A percentile compares a stretch with the other conserved stretches of the same genome.
Conservation (phyloP, 2,113 vertebrate genomes). For the Syrrhaptes paradoxus region DNA sequence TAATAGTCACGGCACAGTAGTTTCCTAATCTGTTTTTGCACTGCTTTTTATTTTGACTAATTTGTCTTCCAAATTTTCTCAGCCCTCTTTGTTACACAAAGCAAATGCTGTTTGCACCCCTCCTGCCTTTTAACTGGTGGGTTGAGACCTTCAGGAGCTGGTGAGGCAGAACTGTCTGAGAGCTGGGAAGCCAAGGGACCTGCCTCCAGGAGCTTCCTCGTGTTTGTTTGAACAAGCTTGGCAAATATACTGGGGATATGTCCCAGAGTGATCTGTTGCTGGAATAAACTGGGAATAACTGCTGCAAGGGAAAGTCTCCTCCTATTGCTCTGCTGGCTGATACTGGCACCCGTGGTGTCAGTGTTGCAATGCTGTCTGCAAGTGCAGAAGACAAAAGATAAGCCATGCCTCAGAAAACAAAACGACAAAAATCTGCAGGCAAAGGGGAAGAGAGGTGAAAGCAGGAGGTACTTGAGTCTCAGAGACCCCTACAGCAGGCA, state of each 20-base stretch:
- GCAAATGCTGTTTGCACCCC: not conserved
- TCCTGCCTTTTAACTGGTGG: not conserved
- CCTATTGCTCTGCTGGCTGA: not conserved
- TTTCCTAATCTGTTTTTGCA: conserved; percentile 51
- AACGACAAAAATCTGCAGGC: not conserved
- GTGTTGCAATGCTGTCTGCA: not conserved
- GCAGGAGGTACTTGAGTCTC: not conserved
- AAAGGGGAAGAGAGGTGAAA: not conserved
- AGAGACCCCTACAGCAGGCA: not conserved
- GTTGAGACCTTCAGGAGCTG: not conserved
- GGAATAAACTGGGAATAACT: not conserved
- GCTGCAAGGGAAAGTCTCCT: not conserved
- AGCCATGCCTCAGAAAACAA: not conserved
- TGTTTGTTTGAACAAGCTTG: not conserved
- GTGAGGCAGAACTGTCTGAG: not conserved
- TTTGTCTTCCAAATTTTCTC: conserved; percentile 11
- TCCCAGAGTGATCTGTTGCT: not conserved
- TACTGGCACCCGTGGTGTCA: not conserved
- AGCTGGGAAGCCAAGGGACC: not conserved
- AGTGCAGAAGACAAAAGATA: not conserved
- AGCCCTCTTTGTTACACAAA: conserved; percentile 13
- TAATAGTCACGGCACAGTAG: conserved; percentile 21
- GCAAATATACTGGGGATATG: not conserved
- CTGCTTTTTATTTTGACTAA: conserved; percentile 17
- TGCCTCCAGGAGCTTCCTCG: not conserved